Evolutionary conservation across 1,140 invertebrate genomes (phyloP).

Genomic region (Probaryconus sp.): DNA sequence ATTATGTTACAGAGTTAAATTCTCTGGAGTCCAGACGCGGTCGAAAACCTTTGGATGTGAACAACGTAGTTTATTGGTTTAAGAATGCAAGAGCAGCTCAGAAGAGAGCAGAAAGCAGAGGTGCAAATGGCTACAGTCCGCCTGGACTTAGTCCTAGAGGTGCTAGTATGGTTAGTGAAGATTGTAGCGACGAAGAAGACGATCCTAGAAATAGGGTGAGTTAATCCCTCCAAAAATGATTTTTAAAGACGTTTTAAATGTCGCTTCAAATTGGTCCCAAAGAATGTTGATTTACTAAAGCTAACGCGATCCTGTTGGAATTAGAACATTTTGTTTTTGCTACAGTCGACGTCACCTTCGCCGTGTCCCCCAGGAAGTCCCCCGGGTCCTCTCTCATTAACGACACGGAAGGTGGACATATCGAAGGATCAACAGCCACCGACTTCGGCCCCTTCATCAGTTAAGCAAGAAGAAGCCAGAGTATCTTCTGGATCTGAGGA

Average conservation of each 20-base stretch:
- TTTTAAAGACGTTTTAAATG: background rate
- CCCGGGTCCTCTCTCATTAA: constrained; percentile 83
- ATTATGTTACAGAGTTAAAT: constrained; percentile 96
- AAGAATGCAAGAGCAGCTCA: constrained; percentile 98
- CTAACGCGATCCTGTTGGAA: background rate
- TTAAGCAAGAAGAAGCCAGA: constrained; percentile 75
- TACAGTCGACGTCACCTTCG: constrained; percentile 73
- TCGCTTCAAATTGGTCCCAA: constrained; percentile 5
- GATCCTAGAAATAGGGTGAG: constrained; percentile 74
- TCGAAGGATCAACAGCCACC: constrained; percentile 73
- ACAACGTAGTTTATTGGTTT: constrained; percentile 99
- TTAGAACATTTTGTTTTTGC: constrained; percentile 25
- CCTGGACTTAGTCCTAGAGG: constrained; percentile 75
- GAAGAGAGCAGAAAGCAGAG: constrained; percentile 89
- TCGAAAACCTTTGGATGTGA: constrained; percentile 95
- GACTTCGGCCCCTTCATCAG: constrained; percentile 66
- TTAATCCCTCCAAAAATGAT: background rate
- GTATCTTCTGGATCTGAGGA: constrained; percentile 77
- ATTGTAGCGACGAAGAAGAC: constrained; percentile 76
- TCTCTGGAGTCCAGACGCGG: constrained; percentile 93
- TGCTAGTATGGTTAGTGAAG: constrained; percentile 76
- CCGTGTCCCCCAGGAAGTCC: constrained; percentile 81
- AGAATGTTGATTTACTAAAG: too few relatives aligned
- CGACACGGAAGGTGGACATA: too few relatives aligned
- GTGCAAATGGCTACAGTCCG: constrained; percentile 76